Percentiles rank a stretch among this genome's conserved stretches.
These are phyloP conservation scores for Macaca nemestrina DNA, from an alignment of 2,113 vertebrate species.

Conservation along the genomic window DNA sequence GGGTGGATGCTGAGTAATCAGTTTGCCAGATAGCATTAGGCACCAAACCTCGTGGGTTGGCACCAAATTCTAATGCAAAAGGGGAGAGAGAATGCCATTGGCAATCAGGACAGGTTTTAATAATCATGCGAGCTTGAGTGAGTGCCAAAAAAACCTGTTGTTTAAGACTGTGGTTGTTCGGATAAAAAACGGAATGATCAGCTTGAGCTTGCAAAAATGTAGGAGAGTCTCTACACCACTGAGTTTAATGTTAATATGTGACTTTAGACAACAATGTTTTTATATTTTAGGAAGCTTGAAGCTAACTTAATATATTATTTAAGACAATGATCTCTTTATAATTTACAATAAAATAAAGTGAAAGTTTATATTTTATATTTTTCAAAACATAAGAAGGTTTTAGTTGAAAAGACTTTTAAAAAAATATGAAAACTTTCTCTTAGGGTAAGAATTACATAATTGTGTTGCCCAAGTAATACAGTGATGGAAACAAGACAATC, in stretches of 20 bases:
- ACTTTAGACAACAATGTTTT: neutral
- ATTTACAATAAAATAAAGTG: conserved; percentile 74
- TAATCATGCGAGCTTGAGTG: too few relatives aligned
- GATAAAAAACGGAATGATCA: too few relatives aligned
- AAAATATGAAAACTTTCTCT: conserved; percentile 47
- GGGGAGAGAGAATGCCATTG: too few relatives aligned
- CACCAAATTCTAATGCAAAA: too few relatives aligned
- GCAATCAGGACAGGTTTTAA: too few relatives aligned
- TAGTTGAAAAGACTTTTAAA: neutral
- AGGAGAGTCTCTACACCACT: neutral
- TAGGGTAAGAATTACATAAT: conserved; percentile 16
- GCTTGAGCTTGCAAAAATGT: too few relatives aligned
- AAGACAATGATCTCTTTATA: conserved; percentile 61
- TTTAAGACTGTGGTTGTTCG: too few relatives aligned
- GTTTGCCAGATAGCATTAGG: too few relatives aligned
- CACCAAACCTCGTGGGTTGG: too few relatives aligned
- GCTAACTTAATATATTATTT: conserved; percentile 49
- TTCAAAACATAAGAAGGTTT: conserved; percentile 41
- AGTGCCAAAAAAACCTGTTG: too few relatives aligned
- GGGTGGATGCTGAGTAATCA: too few relatives aligned
- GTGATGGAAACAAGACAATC: neutral
- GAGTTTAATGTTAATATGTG: neutral
- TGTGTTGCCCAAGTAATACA: neutral
- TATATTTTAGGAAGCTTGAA: conserved; percentile 48
- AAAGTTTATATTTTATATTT: conserved; percentile 48